Base-by-base conservation (phyloP, 2,888 invertebrate genomes). In the Epistrophella euchroma region DNA sequence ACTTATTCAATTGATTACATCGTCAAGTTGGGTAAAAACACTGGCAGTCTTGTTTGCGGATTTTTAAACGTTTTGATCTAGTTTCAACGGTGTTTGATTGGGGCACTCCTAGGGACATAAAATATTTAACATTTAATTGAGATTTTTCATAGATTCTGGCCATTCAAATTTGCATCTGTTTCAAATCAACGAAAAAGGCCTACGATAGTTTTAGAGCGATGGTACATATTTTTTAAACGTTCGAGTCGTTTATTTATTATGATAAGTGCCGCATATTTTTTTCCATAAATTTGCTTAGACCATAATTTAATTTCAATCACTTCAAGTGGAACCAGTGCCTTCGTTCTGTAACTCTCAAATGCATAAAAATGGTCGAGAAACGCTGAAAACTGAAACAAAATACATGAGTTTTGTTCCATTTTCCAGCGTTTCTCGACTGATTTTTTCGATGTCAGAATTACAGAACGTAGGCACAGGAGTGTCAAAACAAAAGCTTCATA, bases 401-500 rank as follows among this genome's bases (percentile, higher is more conserved):
- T n/a, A n/a, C n/a, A n/a, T n/a, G n/a, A n/a, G n/a, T n/a, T n/a
- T n/a, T n/a, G n/a, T n/a, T n/a, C n/a, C n/a, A n/a, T n/a, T n/a
- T n/a, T n/a, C n/a, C n/a, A n/a, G n/a, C n/a, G n/a, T n/a, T n/a
- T n/a, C n/a, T n/a, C n/a, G n/a, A n/a, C n/a, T n/a, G n/a, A n/a
- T n/a, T n/a, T n/a, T n/a, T n/a, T n/a, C n/a, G n/a, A n/a, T n/a
- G n/a, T n/a, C n/a, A n/a, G n/a, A n/a, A n/a, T n/a, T n/a, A n/a
- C n/a, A n/a, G 6, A 28, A 4, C 28, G 0, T 4, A 28, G 28
- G 5, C 28, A 28, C 22, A 60, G 79, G n/a, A n/a, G 64, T 79
- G 84, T 79, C 71, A 74, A 71, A 75, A 71, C 35, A 50, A 71
- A 64, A 50, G 52, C 74, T 55, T 72, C 60, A 37, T 55, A 37